Percentiles rank a stretch among this genome's conserved stretches.
Conservation (phyloP, 2,113 vertebrate species). For the Pterophyllum scalare region DNA sequence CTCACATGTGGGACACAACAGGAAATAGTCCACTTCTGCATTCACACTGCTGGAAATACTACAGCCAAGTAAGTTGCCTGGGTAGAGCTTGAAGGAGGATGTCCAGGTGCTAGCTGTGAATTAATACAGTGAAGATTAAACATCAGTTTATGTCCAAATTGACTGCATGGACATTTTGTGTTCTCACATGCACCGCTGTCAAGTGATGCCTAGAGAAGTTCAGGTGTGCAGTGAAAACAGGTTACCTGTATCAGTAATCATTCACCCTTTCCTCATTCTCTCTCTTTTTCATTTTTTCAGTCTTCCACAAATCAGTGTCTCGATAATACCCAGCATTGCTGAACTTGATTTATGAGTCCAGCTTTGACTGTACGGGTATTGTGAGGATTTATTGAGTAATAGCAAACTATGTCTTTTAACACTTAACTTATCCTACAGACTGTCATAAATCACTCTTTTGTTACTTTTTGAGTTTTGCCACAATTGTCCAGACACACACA, state of each 20-base stretch:
- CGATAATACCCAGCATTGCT: constrained; percentile 35
- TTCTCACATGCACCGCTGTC: neutral
- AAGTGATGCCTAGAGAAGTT: too few species aligned
- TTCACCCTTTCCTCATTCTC: neutral
- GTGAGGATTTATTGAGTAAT: constrained; percentile 6
- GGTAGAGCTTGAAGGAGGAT: neutral
- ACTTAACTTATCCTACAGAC: constrained; percentile 8
- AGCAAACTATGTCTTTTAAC: constrained; percentile 23
- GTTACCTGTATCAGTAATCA: neutral
- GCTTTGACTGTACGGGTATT: constrained; percentile 66
- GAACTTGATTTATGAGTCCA: constrained; percentile 76
- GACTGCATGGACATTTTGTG: neutral
- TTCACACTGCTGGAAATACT: neutral
- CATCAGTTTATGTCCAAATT: neutral
- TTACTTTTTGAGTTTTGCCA: constrained; percentile 3
- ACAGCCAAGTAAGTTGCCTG: neutral
- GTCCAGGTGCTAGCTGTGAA: neutral
- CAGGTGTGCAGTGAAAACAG: neutral
- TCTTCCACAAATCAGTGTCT: neutral
- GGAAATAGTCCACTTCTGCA: neutral
- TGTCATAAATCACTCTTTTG: constrained; percentile 75
- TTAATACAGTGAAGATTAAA: neutral
- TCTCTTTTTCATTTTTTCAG: neutral
- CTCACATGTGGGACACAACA: neutral
- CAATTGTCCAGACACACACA: neutral